Percentiles rank a stretch among this genome's conserved stretches.
These are phyloP conservation scores for Conus ventricosus DNA, from an alignment of 1,140 invertebrate species.

Conservation along the genomic window DNA sequence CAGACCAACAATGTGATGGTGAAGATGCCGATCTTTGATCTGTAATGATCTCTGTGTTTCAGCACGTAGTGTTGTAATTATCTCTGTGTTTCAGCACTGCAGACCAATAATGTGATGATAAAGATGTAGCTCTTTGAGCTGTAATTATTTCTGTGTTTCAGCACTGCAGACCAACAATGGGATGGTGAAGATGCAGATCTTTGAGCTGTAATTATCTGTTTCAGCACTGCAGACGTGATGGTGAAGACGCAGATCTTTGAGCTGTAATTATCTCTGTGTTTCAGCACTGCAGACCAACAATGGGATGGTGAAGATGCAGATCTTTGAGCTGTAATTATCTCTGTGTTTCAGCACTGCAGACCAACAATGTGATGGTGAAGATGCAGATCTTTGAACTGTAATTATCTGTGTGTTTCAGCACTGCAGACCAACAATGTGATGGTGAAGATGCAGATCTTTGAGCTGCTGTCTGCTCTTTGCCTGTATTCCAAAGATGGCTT, in stretches of 20 bases:
- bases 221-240: no score
- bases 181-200: constrained; percentile 78
- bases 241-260: no score
- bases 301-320: constrained; percentile 77
- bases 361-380: no score
- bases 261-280: constrained; percentile 39
- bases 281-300: constrained; percentile 76
- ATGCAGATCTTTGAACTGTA: background rate
- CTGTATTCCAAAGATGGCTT: constrained; percentile 77
- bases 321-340: constrained; percentile 54
- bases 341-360: no score
- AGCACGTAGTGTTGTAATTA: no score
- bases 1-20: no score
- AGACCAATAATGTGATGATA: no score
- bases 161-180: constrained; percentile 76
- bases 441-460: constrained; percentile 79
- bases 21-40: no score
- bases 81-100: background rate
- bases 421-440: constrained; percentile 75
- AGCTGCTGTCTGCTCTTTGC: constrained; percentile 77
- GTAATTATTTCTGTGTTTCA: constrained; percentile 57
- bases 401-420: constrained; percentile 68
- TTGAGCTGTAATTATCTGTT: constrained; percentile 70
- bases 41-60: constrained; percentile 59
- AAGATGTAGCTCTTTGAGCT: no score